Percentiles rank a stretch among this genome's conserved stretches.
phyloP scores from a whole-genome alignment of 2,888 invertebrate species.

The Syrista parreyssii region DNA sequence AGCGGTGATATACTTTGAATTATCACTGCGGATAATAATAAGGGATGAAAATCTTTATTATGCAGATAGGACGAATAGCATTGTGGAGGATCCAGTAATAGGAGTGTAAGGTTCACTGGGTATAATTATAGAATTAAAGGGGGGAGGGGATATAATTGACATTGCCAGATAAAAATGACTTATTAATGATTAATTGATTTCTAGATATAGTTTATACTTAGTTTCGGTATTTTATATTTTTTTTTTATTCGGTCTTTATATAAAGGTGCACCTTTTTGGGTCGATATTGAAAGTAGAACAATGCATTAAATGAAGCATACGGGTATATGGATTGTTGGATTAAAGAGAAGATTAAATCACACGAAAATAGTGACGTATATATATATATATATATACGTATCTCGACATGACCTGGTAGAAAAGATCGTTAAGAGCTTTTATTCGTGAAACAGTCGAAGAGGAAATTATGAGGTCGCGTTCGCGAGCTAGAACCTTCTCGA shows the following conservation, averaged over 20 bases:
- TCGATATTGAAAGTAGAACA: slow-evolving; percentile 29
- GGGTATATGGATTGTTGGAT: slow-evolving; percentile 2
- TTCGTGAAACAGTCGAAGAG: background rate
- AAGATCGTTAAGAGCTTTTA: background rate
- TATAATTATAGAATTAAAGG: background rate
- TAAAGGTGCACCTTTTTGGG: background rate
- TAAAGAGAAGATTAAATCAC: slow-evolving; percentile 6
- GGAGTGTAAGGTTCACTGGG: background rate
- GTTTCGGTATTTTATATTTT: background rate
- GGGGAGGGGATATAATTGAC: background rate
- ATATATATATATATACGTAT: too few species aligned
- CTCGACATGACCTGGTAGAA: background rate
- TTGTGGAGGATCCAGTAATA: background rate
- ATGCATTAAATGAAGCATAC: slow-evolving; percentile 16
- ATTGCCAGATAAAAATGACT: background rate
- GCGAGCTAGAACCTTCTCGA: background rate
- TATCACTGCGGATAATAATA: background rate
- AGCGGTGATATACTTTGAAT: background rate
- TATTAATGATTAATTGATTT: background rate
- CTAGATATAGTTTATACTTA: background rate
- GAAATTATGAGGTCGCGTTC: background rate
- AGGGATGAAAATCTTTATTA: background rate
- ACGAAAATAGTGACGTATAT: slow-evolving; percentile 1
- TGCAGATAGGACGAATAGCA: background rate
- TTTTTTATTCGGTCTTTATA: background rate